These are phyloP conservation scores for Macropis europaea DNA, from an alignment of 2,888 invertebrate genomes.

Conservation along the genomic window DNA sequence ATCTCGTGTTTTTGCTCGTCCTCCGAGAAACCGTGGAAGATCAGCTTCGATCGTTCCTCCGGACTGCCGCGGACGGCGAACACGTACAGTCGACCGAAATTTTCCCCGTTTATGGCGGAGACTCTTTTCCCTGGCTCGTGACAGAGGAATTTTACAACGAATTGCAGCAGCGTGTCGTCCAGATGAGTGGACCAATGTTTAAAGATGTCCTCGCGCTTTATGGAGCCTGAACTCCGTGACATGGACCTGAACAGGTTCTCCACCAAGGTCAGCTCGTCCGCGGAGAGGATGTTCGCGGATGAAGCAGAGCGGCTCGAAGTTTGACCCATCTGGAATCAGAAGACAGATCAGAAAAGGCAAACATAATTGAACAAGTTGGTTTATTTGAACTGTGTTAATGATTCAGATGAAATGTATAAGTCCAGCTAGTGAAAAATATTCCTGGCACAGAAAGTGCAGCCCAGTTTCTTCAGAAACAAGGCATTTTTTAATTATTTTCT, in stretches of 20 bases:
- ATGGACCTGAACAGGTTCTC: constrained; percentile 78
- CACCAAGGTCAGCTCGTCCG: constrained; percentile 75
- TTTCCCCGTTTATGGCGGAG: constrained; percentile 75
- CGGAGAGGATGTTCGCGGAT: constrained; percentile 75
- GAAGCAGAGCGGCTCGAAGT: constrained; percentile 75
- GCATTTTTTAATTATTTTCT: no score
- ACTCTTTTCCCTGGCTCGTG: constrained; percentile 76
- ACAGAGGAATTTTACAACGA: constrained; percentile 75
- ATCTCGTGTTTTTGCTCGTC: constrained; percentile 74
- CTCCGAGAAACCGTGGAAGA: constrained; percentile 74
- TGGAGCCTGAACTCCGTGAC: constrained; percentile 78
- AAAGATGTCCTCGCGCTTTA: constrained; percentile 78
- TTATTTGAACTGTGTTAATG: no score
- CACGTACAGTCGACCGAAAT: constrained; percentile 75
- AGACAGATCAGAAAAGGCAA: no score
- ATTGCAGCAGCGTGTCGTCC: constrained; percentile 75
- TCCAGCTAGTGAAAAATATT: no score
- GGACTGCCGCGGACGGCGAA: constrained; percentile 76
- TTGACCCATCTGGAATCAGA: constrained; percentile 78
- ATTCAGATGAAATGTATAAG: no score
- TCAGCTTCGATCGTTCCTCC: constrained; percentile 72
- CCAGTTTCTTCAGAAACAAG: no score
- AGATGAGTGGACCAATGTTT: constrained; percentile 78
- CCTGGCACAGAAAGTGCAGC: no score
- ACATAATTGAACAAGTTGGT: no score